Evolutionary conservation across 2,888 invertebrate species (phyloP).

Genomic region (Molanna angustata): DNA sequence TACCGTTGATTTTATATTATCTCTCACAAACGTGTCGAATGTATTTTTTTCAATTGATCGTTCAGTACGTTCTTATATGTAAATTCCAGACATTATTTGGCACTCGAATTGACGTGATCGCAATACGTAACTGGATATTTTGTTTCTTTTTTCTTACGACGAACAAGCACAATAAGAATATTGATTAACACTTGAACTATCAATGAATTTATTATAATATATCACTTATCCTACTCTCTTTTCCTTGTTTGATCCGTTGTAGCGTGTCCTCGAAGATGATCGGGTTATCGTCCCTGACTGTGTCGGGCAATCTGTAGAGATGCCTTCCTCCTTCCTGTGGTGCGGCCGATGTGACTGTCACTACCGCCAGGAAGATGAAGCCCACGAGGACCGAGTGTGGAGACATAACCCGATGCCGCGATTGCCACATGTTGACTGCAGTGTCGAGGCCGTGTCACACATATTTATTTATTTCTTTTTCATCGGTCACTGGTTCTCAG

Average conservation of each 20-base stretch:
- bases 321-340: neutral
- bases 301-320: neutral
- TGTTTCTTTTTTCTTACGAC: too few relatives aligned
- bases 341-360: constrained; percentile 1
- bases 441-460: neutral
- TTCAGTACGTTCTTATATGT: too few relatives aligned
- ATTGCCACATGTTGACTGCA: constrained; percentile 8
- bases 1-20: too few relatives aligned
- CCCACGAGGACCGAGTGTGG: constrained; percentile 2
- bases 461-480: too few relatives aligned
- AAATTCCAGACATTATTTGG: too few relatives aligned
- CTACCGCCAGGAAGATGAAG: neutral
- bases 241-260: neutral
- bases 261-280: constrained; percentile 10
- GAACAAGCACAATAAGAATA: too few relatives aligned
- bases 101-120: too few relatives aligned
- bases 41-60: too few relatives aligned
- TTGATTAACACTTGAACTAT: too few relatives aligned
- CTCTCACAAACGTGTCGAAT: too few relatives aligned
- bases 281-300: constrained; percentile 5
- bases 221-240: constrained; percentile 7
- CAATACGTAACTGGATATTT: too few relatives aligned
- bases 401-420: neutral
- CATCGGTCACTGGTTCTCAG: too few relatives aligned
- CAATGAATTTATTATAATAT: neutral